Evolutionary conservation across 2,888 invertebrate species (phyloP), one percentile per base, ranked within the genome.

Genomic region (Leptinotarsa rubiginosa): DNA sequence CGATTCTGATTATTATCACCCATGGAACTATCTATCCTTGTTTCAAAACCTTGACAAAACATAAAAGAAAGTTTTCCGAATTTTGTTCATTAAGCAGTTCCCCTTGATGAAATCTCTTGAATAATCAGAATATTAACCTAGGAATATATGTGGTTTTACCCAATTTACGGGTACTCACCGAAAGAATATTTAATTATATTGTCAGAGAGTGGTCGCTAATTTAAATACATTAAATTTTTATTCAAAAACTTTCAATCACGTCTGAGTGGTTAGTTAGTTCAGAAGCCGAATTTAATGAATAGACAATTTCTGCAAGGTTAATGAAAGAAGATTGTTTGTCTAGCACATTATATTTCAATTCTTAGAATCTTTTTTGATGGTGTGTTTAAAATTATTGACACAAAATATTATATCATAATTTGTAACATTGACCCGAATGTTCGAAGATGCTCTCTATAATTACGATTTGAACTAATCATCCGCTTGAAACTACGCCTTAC

Each of bases 211-310:
- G 15, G 56, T 67, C 50, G 52, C 47, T 62, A 68, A 68, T 71
- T 71, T 25, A 50, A 68, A 72, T 62, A 68, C 22, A 67, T 72
- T 62, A 49, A 18, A 72, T 22, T n/a, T 62, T 72, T 68, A 52
- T 68, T 20, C 49, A 62, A 72, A 52, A 52, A 72, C 72, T 72
- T 74, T 77, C 65, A 22, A 69, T 72, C 65, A 72, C 69, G 54
- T 52, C 54, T 52, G 50, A 68, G n/a, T n/a, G 68, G 31, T 18
- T 31, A 68, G 68, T 54, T 68, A 54, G 68, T 41, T 68, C 68
- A 68, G 54, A 52, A 31, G 16, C 15, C 52, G 25, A 68, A 52
- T 68, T 56, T 56, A 56, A 56, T 54, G 54, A 68, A 54, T 68
- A 18, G 68, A n/a, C n/a, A 22, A 41, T 68, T 67, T 49, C 20